Evolutionary conservation across 1,140 invertebrate species (phyloP).

Genomic region (Scaptodrosophila lebanonensis): DNA sequence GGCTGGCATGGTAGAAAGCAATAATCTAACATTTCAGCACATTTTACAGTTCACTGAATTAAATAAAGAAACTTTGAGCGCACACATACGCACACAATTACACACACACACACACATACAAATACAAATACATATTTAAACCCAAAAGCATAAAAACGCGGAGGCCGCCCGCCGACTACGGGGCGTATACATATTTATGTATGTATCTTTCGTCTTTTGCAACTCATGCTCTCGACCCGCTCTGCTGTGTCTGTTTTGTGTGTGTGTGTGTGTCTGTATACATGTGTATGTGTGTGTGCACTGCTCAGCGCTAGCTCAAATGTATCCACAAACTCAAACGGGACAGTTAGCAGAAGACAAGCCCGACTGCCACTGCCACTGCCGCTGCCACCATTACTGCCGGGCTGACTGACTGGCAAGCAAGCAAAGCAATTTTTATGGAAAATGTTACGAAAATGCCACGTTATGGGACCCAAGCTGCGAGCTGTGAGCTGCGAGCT

Average conservation of each 20-base stretch:
- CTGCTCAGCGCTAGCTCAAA: constrained; percentile 34
- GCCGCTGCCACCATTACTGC: neutral
- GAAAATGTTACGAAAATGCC: constrained; percentile 70
- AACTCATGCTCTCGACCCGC: too few species aligned
- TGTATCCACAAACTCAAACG: constrained; percentile 64
- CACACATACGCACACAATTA: constrained; percentile 32
- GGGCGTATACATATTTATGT: constrained; percentile 36
- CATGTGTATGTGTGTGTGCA: constrained; percentile 26
- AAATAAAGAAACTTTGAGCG: constrained; percentile 71
- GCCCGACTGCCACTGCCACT: constrained; percentile 1
- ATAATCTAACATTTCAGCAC: constrained; percentile 75
- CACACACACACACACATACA: constrained; percentile 4
- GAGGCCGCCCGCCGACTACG: constrained; percentile 26
- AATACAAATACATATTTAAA: constrained; percentile 32
- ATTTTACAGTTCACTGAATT: constrained; percentile 75
- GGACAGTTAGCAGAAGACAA: constrained; percentile 46
- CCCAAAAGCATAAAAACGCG: constrained; percentile 34
- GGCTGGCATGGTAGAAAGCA: constrained; percentile 46
- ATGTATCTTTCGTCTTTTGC: constrained; percentile 18
- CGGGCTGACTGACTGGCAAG: constrained; percentile 28
- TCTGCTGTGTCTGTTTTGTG: neutral
- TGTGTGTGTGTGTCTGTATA: neutral
- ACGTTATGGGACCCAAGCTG: constrained; percentile 63
- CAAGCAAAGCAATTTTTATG: constrained; percentile 72
- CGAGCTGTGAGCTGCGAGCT: constrained; percentile 11